Evolutionary conservation across 2,113 vertebrate species (phyloP).

Genomic region (Laticauda colubrina): DNA sequence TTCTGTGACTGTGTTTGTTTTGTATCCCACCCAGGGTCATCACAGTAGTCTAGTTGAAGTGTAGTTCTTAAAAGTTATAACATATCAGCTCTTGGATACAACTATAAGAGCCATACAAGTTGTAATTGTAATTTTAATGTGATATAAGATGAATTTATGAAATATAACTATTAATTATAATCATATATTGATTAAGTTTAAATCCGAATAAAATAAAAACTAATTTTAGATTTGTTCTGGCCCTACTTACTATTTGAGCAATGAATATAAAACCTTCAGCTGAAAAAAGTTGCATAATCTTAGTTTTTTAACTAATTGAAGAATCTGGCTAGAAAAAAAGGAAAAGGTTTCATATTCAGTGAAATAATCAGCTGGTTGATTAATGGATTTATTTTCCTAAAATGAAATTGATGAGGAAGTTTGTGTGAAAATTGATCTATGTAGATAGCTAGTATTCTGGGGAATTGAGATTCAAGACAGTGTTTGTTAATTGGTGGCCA

Average conservation of each 20-base stretch:
- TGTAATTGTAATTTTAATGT: not conserved
- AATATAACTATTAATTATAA: not conserved
- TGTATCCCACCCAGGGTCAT: too few species aligned
- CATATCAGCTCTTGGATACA: not conserved
- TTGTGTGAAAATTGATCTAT: not conserved
- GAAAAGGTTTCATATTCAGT: not conserved
- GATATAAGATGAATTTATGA: not conserved
- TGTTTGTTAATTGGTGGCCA: not conserved
- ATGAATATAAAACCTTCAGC: not conserved
- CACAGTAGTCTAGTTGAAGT: not conserved
- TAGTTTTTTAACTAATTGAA: not conserved
- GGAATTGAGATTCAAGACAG: not conserved
- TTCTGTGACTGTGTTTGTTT: too few species aligned
- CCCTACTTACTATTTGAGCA: not conserved
- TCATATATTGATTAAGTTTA: not conserved
- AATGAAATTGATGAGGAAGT: not conserved
- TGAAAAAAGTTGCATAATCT: not conserved
- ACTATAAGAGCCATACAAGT: not conserved
- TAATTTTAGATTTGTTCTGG: not conserved
- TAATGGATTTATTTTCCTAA: not conserved
- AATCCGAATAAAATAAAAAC: not conserved
- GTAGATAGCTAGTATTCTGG: not conserved
- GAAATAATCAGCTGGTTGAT: not conserved
- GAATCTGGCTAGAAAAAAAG: not conserved
- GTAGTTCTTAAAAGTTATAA: not conserved